Conservation (phyloP, 2,797 vertebrate genomes). For the Potorous gilbertii region DNA sequence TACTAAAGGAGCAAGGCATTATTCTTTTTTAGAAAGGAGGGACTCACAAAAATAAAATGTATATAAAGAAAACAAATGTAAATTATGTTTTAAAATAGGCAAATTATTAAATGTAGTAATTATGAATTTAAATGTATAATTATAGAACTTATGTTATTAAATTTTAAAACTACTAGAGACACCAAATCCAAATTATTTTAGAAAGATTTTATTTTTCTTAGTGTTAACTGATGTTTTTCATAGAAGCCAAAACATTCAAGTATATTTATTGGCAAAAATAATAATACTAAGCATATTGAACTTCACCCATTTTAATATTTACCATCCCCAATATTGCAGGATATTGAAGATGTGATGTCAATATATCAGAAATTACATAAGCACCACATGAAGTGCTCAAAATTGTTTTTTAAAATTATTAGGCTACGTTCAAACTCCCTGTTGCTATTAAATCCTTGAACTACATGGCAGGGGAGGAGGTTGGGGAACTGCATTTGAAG, state of each 20-base stretch:
- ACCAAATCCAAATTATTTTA: background rate
- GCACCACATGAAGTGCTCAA: background rate
- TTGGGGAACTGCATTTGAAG: constrained; percentile 21
- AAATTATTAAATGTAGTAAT: background rate
- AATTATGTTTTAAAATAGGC: background rate
- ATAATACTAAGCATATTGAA: background rate
- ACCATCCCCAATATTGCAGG: background rate
- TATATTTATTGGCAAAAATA: background rate
- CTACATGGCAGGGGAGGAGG: background rate
- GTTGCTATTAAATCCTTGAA: background rate
- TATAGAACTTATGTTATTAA: background rate
- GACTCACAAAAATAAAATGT: background rate
- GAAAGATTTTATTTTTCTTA: background rate
- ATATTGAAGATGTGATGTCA: background rate
- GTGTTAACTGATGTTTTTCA: background rate
- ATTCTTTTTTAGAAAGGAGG: background rate
- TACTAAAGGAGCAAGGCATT: background rate
- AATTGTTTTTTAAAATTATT: background rate
- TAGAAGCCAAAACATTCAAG: background rate
- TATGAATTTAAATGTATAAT: background rate
- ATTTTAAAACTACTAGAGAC: background rate
- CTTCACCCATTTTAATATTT: background rate
- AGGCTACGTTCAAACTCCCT: background rate
- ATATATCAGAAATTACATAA: background rate
- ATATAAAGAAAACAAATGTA: background rate